These are phyloP conservation scores for Lanius ludovicianus DNA, from an alignment of 2,113 vertebrate species.

Conservation along the genomic window DNA sequence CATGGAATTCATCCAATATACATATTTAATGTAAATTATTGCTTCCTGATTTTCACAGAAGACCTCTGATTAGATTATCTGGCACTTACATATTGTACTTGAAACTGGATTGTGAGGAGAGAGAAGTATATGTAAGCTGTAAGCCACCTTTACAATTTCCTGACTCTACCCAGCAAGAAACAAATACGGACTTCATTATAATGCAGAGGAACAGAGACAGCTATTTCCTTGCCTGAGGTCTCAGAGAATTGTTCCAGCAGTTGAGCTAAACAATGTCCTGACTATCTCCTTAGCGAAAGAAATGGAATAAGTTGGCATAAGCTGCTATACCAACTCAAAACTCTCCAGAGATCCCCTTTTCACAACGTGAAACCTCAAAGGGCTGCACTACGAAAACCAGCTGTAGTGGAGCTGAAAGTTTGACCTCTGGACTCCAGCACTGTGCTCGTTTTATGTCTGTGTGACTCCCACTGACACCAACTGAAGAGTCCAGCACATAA, in stretches of 20 bases:
- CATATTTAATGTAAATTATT: slow-evolving; percentile 63
- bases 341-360: slow-evolving; percentile 11
- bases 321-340: slow-evolving; percentile 17
- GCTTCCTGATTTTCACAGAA: slow-evolving; percentile 52
- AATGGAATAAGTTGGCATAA: slow-evolving; percentile 30
- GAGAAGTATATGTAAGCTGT: background rate
- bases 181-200: background rate
- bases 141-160: slow-evolving; percentile 34
- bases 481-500: slow-evolving; percentile 36
- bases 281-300: slow-evolving; percentile 24
- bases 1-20: slow-evolving; percentile 54
- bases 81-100: slow-evolving; percentile 24
- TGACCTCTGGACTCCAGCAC: slow-evolving; percentile 37
- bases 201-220: slow-evolving; percentile 23
- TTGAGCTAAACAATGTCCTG: slow-evolving; percentile 41
- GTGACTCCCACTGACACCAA: slow-evolving; percentile 55
- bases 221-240: slow-evolving; percentile 25
- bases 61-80: slow-evolving; percentile 56
- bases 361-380: slow-evolving; percentile 46
- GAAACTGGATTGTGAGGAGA: background rate
- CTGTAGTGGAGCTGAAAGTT: slow-evolving; percentile 34
- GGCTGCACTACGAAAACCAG: slow-evolving; percentile 20
- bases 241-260: slow-evolving; percentile 32
- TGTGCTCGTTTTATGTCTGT: slow-evolving; percentile 20
- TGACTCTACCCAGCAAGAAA: slow-evolving; percentile 13